Conservation (phyloP, 1,140 invertebrate genomes). For the Drosophila dunni region DNA sequence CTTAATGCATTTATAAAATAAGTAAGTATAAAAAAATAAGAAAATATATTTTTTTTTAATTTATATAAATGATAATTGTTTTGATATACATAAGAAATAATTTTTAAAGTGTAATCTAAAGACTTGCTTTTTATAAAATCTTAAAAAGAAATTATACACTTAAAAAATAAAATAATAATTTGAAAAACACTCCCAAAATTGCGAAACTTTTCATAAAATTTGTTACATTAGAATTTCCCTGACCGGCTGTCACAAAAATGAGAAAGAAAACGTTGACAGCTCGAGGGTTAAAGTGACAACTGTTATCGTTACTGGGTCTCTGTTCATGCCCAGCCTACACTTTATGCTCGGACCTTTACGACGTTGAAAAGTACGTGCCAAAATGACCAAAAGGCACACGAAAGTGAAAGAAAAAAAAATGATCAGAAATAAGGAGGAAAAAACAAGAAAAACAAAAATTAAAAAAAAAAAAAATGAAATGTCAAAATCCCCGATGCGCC, state of each 20-base stretch:
- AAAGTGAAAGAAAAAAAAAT: conserved; percentile 11
- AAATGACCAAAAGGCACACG: conserved; percentile 53
- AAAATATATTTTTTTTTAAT: no score
- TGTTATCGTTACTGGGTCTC: conserved; percentile 18
- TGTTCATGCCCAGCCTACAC: background rate
- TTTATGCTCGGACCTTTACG: conserved; percentile 28
- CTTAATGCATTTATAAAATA: no score
- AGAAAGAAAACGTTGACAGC: background rate
- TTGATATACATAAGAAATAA: no score
- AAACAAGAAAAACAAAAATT: background rate
- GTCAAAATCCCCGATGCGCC: conserved; percentile 59
- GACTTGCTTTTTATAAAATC: no score
- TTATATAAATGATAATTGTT: no score
- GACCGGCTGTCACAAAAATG: background rate
- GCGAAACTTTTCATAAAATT: background rate
- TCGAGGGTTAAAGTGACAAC: conserved; percentile 25
- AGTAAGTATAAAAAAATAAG: no score
- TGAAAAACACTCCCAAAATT: no score
- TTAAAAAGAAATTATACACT: no score
- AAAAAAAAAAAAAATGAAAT: conserved; percentile 42
- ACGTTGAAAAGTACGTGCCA: conserved; percentile 42
- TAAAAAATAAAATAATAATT: no score
- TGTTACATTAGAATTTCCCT: background rate
- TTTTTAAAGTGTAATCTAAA: no score
- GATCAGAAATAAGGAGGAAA: background rate